Evolutionary conservation across 2,797 vertebrate species (phyloP), one percentile per base, ranked within the genome.

Genomic region (Ficedula albicollis): DNA sequence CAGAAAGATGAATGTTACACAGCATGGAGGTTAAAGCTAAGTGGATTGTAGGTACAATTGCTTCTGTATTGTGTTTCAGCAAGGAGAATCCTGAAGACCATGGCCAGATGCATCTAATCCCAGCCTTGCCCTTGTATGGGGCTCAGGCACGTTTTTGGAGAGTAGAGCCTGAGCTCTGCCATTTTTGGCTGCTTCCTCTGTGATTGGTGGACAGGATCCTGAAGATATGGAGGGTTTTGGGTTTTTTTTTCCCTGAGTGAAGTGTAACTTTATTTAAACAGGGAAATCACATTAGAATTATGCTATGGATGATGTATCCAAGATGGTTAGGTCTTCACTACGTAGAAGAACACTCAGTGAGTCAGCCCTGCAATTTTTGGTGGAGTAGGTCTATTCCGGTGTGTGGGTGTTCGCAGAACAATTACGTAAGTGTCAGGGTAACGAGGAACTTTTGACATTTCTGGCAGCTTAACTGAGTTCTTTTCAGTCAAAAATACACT

Each of bases 371-470:
- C 94, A 93, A 86, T 97, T 97, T 97, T 96, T 96, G 94, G 97
- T 97, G 93, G 96, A 98, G 97, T 96, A 97, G 97, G 98, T 98
- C 98, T 98, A 97, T 98, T 98, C 97, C 55, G 58, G 97, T 83
- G 39, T 76, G 96, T 97, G 97, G 97, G 98, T 97, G 98, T 98
- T 98, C 60, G 6, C 97, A 97, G 98, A 97, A 97, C 97, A 97
- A 97, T 98, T 98, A 98, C 92, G 84, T 98, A 97, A 98, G 97
- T 97, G 95, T 97, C 96, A 96, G 97, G 95, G 86, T 91, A 97
- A 96, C 62, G 44, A 97, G 97, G 97, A 98, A 98, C 98, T 98
- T 98, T 96, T 98, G 97, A 98, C 97, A 97, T 98, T 97, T 97
- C 89, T 97, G 97, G 97, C 97, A 97, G 96, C 80, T 97, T 96